These are phyloP conservation scores for Pogonomyrmex californicus DNA, from an alignment of 1,140 invertebrate species.

Conservation along the genomic window DNA sequence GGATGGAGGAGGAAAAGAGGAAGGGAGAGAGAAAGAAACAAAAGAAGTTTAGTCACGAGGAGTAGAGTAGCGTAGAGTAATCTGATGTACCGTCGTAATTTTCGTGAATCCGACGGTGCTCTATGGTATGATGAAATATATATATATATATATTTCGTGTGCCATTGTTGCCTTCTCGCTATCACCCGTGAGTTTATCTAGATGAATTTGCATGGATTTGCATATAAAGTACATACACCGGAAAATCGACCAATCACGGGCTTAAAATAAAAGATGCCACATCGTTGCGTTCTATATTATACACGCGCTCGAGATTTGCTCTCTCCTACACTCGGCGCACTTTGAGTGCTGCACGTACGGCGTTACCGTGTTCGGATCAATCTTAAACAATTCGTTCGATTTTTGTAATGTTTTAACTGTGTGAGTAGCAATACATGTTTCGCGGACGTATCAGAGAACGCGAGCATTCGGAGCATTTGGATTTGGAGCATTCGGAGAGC, in stretches of 20 bases:
- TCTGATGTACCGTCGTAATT: neutral
- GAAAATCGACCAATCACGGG: constrained; percentile 1
- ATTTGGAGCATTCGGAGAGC: neutral
- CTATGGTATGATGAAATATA: neutral
- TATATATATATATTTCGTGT: neutral
- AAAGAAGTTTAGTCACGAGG: constrained; percentile 11
- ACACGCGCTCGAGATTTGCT: neutral
- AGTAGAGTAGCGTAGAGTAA: neutral
- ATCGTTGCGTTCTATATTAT: neutral
- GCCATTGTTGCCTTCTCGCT: neutral
- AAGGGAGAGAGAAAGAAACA: neutral
- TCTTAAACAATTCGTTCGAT: neutral
- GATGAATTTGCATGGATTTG: constrained; percentile 18
- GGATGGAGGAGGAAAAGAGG: neutral
- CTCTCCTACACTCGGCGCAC: neutral
- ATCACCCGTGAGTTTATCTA: neutral
- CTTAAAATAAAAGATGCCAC: constrained; percentile 24
- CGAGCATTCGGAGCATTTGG: neutral
- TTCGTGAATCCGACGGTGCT: neutral
- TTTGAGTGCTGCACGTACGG: neutral
- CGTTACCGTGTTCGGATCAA: neutral
- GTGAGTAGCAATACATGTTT: neutral
- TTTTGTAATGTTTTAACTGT: neutral
- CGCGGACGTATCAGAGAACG: neutral
- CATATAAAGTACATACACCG: neutral